These are phyloP conservation scores for Ceuthmochares aereus DNA, from an alignment of 2,113 vertebrate genomes.

Conservation along the genomic window DNA sequence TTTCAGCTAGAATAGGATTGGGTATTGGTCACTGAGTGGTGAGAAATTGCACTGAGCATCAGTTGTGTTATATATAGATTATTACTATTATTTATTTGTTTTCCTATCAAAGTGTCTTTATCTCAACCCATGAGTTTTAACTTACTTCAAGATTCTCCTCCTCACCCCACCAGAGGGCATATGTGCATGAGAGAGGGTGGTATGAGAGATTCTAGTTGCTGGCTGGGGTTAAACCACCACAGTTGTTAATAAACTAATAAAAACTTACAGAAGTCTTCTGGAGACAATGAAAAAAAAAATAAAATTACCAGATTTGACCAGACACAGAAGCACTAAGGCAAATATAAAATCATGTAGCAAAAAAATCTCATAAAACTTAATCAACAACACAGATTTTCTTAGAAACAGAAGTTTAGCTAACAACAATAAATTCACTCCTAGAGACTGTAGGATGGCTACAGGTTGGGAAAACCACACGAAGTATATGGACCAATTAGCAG, in stretches of 20 bases:
- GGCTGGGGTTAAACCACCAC: too few species aligned
- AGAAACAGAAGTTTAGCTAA: neutral
- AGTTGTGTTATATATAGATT: too few species aligned
- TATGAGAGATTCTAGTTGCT: too few species aligned
- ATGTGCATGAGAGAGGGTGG: too few species aligned
- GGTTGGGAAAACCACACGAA: neutral
- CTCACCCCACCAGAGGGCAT: too few species aligned
- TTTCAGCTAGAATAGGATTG: too few species aligned
- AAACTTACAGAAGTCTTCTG: neutral
- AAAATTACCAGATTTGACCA: neutral
- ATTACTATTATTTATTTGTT: too few species aligned
- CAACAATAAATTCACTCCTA: neutral
- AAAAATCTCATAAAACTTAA: neutral
- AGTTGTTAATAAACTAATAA: neutral
- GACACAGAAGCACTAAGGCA: neutral
- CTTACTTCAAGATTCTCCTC: too few species aligned
- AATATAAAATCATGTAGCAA: neutral
- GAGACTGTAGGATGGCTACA: neutral
- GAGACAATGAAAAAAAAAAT: neutral
- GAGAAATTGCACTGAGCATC: too few species aligned
- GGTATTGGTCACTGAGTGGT: too few species aligned
- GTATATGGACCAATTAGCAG: neutral
- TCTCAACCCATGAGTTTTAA: too few species aligned
- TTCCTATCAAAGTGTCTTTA: too few species aligned
- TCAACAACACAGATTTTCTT: neutral